Evolutionary conservation across 2,888 invertebrate genomes (phyloP).

Genomic region (Anoplius nigerrimus): DNA sequence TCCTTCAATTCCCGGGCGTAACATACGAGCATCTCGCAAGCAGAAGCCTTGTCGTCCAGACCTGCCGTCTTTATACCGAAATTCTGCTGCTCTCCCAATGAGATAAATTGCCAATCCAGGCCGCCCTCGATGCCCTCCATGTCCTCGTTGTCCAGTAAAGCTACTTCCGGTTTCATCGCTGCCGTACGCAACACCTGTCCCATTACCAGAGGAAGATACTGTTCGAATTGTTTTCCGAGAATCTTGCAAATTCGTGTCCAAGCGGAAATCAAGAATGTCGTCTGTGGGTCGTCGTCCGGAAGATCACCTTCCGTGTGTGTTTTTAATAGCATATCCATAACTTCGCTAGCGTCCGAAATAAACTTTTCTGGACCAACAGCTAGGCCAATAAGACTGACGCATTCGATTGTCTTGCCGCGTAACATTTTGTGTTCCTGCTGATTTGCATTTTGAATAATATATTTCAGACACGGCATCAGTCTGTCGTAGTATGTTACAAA

Average conservation of each 20-base stretch:
- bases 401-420: slow-evolving; percentile 98
- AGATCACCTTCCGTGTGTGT: slow-evolving; percentile 91
- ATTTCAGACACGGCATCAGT: slow-evolving; percentile 93
- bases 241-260: slow-evolving; percentile 99
- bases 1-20: slow-evolving; percentile 95
- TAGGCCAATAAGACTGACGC: slow-evolving; percentile 96
- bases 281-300: slow-evolving; percentile 97
- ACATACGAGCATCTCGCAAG: slow-evolving; percentile 97
- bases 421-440: slow-evolving; percentile 91
- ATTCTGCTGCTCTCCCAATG: slow-evolving; percentile 94
- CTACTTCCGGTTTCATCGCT: slow-evolving; percentile 94
- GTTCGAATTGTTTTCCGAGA: slow-evolving; percentile 90
- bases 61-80: slow-evolving; percentile 96
- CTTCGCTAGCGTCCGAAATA: slow-evolving; percentile 92
- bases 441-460: slow-evolving; percentile 95
- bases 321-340: slow-evolving; percentile 95
- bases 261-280: slow-evolving; percentile 97
- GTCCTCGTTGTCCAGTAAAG: slow-evolving; percentile 90
- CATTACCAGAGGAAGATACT: slow-evolving; percentile 96
- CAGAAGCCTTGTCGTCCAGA: slow-evolving; percentile 96
- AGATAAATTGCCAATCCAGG: slow-evolving; percentile 95
- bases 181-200: slow-evolving; percentile 94
- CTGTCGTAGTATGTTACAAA: slow-evolving; percentile 96
- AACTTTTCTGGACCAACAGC: slow-evolving; percentile 91
- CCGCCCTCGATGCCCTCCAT: slow-evolving; percentile 89